Evolutionary conservation across 2,113 vertebrate species (phyloP), one percentile per base, ranked within the genome.

Genomic region (Halcyon malimbica): DNA sequence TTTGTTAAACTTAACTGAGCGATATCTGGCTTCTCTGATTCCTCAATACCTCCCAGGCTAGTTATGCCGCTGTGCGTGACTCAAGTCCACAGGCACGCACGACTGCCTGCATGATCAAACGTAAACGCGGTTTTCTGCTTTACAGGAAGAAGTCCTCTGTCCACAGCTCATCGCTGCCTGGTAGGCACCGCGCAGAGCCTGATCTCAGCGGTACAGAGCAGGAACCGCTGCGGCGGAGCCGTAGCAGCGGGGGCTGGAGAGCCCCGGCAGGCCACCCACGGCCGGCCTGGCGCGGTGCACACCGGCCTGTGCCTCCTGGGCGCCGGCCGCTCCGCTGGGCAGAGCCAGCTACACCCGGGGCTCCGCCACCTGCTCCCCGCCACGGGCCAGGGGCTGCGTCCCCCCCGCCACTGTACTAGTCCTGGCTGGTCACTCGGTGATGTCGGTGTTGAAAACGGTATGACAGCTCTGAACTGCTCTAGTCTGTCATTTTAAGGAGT

Each of bases 1-100:
- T 94, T 89, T 79, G 56, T 83, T 87, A 79, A 92, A 75, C 84
- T 95, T 83, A 69, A 81, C 54, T 13, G 39, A 85, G 33, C 5
- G 5, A 4, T 67, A 14, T 26, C 51, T 44, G 46, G 6, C 26
- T 62, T 53, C 57, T 50, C 60, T 4, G 13, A 6, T n/a, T 62
- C 78, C 25, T 50, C 91, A 4, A 1, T 63, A 54, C 50, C 76
- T 90, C 56, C 85, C 64, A 4, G 64, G 44, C 68, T 75, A 78
- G 75, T 41, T 25, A 53, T 17, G 76, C 12, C 42, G 51, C 63
- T 37, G 5, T 33, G 79, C 29, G 68, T 75, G 73, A 83, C 25
- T 16, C 21, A 71, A 59, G 54, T 73, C 71, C 59, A 10, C 63
- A 11, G 23, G 65, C 85, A 68, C 35, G 79, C 79, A 83, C 68